Conservation (phyloP, 2,888 invertebrate genomes). For the Agapostemon virescens region DNA sequence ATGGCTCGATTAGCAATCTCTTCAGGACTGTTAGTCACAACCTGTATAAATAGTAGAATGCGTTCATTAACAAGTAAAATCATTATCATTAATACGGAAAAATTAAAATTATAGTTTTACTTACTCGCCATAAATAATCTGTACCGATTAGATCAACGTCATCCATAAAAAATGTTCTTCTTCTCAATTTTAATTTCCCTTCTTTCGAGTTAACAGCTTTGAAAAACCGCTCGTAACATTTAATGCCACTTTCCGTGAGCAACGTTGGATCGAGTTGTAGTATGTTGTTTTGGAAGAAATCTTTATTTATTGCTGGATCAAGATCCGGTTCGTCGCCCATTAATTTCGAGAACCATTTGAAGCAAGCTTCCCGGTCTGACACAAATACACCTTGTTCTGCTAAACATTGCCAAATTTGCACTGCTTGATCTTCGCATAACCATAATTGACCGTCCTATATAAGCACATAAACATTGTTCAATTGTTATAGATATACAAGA, state of each 20-base stretch:
- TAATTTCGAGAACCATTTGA: constrained; percentile 98
- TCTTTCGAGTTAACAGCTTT: constrained; percentile 97
- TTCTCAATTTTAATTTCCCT: constrained; percentile 93
- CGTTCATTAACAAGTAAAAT: not conserved
- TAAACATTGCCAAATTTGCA: constrained; percentile 97
- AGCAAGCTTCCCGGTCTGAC: constrained; percentile 97
- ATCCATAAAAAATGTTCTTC: constrained; percentile 93
- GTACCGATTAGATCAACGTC: constrained; percentile 97
- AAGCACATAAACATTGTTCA: constrained; percentile 49
- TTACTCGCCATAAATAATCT: constrained; percentile 96
- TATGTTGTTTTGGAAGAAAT: constrained; percentile 97
- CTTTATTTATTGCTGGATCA: constrained; percentile 96
- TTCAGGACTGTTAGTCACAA: constrained; percentile 93
- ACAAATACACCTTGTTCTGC: constrained; percentile 96
- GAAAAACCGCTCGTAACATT: constrained; percentile 93
- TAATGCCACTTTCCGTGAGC: constrained; percentile 96
- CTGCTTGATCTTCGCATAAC: constrained; percentile 98
- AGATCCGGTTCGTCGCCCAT: constrained; percentile 98
- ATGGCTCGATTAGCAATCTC: constrained; percentile 96
- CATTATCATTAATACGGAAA: not conserved
- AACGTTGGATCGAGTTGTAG: constrained; percentile 94
- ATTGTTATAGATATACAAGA: not conserved
- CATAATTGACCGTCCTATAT: constrained; percentile 94
- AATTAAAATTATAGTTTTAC: constrained; percentile 69
- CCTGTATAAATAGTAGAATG: constrained; percentile 80